Evolutionary conservation across 2,888 invertebrate genomes (phyloP).

Genomic region (Lithophane ornitopus): DNA sequence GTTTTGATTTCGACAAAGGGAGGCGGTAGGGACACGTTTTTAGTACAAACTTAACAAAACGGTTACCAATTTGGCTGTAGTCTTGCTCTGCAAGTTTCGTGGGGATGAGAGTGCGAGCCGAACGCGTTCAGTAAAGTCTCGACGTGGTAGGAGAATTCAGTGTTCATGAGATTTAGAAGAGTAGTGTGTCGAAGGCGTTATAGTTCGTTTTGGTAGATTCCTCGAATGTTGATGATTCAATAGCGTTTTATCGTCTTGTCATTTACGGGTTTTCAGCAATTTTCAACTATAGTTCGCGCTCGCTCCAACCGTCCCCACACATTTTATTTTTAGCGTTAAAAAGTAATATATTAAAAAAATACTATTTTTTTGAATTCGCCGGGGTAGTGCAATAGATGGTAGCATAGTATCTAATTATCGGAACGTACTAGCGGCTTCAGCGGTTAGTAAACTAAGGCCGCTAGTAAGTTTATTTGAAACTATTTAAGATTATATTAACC

Average conservation of each 20-base stretch:
- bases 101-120: conserved; percentile 51
- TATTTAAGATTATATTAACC: conserved; percentile 76
- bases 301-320: conserved; percentile 50
- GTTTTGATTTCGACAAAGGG: conserved; percentile 72
- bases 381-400: conserved; percentile 89
- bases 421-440: conserved; percentile 41
- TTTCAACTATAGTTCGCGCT: conserved; percentile 27
- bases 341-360: conserved; percentile 75
- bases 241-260: conserved; percentile 28
- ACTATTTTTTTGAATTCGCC: conserved; percentile 86
- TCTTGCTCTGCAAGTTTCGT: conserved; percentile 66
- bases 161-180: conserved; percentile 44
- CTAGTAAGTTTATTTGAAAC: conserved; percentile 56
- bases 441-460: conserved; percentile 22
- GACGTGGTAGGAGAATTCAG: conserved; percentile 30
- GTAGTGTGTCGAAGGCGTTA: conserved; percentile 43
- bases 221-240: conserved; percentile 17
- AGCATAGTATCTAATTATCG: conserved; percentile 77
- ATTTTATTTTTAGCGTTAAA: conserved; percentile 78
- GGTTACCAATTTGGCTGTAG: conserved; percentile 83
- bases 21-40: conserved; percentile 80
- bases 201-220: conserved; percentile 37
- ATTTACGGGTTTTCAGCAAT: conserved; percentile 12
- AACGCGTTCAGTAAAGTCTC: conserved; percentile 9
- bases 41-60: conserved; percentile 78